Evolutionary conservation across 2,113 vertebrate genomes (phyloP).

Genomic region (Sclerurus mexicanus): DNA sequence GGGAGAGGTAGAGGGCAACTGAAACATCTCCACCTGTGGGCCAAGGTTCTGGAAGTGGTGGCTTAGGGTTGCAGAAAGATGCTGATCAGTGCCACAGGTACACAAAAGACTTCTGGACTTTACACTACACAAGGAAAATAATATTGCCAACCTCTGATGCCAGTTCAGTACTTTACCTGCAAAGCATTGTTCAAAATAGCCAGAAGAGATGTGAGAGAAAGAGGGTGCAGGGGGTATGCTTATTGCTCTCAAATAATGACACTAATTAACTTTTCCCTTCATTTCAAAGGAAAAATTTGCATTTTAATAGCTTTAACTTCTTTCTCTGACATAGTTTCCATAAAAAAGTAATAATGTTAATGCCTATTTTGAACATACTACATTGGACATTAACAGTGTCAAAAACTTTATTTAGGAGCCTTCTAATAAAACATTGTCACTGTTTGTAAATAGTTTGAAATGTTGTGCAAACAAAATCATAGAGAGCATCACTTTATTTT

Average conservation of each 20-base stretch:
- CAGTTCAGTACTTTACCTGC: background rate
- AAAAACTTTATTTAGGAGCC: background rate
- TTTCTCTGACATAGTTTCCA: background rate
- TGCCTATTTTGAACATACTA: background rate
- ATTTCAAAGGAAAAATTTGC: background rate
- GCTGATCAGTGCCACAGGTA: background rate
- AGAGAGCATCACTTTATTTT: background rate
- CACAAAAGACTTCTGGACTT: background rate
- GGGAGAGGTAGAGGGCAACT: background rate
- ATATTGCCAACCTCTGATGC: background rate
- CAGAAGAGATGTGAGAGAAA: background rate
- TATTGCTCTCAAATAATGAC: background rate
- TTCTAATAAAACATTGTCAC: background rate
- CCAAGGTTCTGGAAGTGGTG: background rate
- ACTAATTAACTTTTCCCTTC: background rate
- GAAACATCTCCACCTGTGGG: background rate
- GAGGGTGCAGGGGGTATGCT: fast-evolving
- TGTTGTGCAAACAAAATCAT: background rate
- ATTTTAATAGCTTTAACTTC: background rate
- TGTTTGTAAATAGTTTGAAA: background rate
- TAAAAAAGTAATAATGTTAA: background rate
- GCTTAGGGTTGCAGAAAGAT: background rate
- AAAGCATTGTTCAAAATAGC: background rate
- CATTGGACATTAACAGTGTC: background rate
- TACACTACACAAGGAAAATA: background rate